Percentiles rank a stretch among this genome's conserved stretches.
Evolutionary conservation across 2,797 vertebrate genomes (phyloP).

Genomic region (Cyclura pinguis): DNA sequence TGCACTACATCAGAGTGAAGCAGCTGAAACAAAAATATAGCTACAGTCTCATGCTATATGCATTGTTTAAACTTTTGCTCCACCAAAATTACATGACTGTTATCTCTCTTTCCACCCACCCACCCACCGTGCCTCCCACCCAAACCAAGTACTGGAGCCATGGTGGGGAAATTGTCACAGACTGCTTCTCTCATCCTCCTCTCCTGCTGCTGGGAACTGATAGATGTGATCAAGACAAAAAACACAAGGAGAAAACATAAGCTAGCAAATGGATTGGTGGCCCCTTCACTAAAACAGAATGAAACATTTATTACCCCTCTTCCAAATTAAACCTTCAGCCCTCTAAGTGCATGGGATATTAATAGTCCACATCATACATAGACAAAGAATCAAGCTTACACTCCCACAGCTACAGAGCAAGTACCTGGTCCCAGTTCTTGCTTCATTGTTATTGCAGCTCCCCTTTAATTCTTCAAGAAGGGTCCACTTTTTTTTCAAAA

Average conservation of each 20-base stretch:
- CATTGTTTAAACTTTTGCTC: neutral
- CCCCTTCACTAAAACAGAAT: neutral
- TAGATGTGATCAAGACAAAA: constrained; percentile 16
- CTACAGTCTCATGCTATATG: neutral
- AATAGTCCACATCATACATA: constrained; percentile 43
- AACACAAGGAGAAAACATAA: neutral
- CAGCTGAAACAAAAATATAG: neutral
- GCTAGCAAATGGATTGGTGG: constrained; percentile 7
- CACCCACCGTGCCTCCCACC: constrained; percentile 41
- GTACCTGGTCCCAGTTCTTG: neutral
- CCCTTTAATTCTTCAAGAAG: neutral
- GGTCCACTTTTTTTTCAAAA: neutral
- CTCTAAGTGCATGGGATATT: neutral
- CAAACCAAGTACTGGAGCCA: constrained; percentile 17
- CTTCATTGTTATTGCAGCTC: neutral
- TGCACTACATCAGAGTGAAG: neutral
- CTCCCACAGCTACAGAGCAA: neutral
- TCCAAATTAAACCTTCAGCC: constrained; percentile 31
- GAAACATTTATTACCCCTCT: constrained; percentile 6
- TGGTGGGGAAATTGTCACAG: constrained; percentile 10
- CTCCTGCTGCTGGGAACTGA: constrained; percentile 15
- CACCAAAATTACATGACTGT: neutral
- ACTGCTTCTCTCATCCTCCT: constrained; percentile 32
- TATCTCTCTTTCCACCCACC: constrained; percentile 21
- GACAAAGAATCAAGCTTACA: constrained; percentile 33